Conservation (phyloP, 2,113 vertebrate genomes). For the Brachyistius frenatus region DNA sequence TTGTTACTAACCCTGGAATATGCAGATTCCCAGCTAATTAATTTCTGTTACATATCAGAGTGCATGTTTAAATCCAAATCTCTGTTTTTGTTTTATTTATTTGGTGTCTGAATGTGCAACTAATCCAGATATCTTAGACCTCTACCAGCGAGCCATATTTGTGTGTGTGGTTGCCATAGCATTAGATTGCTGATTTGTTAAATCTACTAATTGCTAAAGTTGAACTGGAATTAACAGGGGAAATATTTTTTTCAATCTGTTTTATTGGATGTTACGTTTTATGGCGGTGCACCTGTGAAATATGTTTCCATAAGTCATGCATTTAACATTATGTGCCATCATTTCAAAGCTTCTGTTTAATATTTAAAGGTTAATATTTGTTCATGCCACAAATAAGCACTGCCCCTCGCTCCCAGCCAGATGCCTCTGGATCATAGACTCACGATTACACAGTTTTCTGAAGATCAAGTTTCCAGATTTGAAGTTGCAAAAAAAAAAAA, state of each 20-base stretch:
- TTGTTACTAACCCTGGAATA: constrained; percentile 8
- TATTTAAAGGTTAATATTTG: constrained; percentile 7
- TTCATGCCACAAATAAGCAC: constrained; percentile 1
- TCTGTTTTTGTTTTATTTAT: constrained; percentile 25
- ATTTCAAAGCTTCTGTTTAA: constrained; percentile 1
- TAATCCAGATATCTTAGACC: neutral
- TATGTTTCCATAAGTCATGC: constrained; percentile 2
- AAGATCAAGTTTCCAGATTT: neutral
- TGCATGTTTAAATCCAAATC: neutral
- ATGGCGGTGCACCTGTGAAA: constrained; percentile 1
- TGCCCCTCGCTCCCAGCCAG: neutral
- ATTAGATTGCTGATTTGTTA: constrained; percentile 50
- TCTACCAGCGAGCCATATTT: constrained; percentile 9
- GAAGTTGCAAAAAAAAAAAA: neutral
- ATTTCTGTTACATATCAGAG: neutral
- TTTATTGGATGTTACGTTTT: constrained; percentile 5
- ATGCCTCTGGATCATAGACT: neutral
- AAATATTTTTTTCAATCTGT: constrained; percentile 9
- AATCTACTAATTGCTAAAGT: constrained; percentile 28
- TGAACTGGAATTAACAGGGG: constrained; percentile 44
- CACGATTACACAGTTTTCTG: too few species aligned
- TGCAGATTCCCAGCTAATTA: constrained; percentile 19
- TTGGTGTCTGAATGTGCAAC: constrained; percentile 15
- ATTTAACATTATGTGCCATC: constrained; percentile 57
- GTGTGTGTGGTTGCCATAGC: constrained; percentile 47